Conservation (phyloP, 2,888 invertebrate species). For the Callyntrura guangdongensis region DNA sequence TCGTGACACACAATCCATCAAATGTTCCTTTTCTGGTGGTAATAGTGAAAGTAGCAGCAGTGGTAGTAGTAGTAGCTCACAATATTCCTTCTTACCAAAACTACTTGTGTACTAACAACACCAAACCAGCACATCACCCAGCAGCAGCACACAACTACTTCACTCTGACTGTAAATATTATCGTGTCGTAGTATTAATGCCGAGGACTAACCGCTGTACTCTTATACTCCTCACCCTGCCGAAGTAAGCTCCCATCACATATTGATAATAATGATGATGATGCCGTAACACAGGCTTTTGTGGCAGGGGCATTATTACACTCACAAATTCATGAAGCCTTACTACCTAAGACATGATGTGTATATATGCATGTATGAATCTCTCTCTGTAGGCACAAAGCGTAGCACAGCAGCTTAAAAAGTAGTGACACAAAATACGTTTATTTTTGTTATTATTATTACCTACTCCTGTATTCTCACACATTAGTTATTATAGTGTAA, state of each 20-base stretch:
- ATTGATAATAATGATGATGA: slow-evolving; percentile 69
- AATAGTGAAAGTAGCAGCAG: not conserved
- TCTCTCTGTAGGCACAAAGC: too few species aligned
- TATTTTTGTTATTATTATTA: not conserved
- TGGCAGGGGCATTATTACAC: slow-evolving; percentile 66
- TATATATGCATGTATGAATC: not conserved
- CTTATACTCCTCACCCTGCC: not conserved
- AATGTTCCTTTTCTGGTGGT: slow-evolving; percentile 69
- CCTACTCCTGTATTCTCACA: slow-evolving; percentile 38
- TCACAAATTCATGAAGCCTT: slow-evolving; percentile 24
- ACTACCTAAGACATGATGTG: slow-evolving; percentile 15
- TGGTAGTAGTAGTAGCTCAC: not conserved
- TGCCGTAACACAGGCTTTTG: slow-evolving; percentile 54
- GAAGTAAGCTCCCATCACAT: slow-evolving; percentile 52
- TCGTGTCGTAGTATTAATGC: not conserved
- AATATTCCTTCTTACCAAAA: slow-evolving; percentile 18
- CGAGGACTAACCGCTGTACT: not conserved
- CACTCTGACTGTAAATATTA: slow-evolving; percentile 21
- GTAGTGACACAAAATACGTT: not conserved
- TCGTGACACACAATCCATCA: slow-evolving; percentile 85
- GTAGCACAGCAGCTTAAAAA: not conserved
- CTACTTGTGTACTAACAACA: slow-evolving; percentile 56
- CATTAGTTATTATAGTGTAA: not conserved
- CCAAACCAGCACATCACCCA: slow-evolving; percentile 11
- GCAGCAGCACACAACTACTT: not conserved